Conservation (phyloP, 2,797 vertebrate genomes). For the Eleutherodactylus coqui region DNA sequence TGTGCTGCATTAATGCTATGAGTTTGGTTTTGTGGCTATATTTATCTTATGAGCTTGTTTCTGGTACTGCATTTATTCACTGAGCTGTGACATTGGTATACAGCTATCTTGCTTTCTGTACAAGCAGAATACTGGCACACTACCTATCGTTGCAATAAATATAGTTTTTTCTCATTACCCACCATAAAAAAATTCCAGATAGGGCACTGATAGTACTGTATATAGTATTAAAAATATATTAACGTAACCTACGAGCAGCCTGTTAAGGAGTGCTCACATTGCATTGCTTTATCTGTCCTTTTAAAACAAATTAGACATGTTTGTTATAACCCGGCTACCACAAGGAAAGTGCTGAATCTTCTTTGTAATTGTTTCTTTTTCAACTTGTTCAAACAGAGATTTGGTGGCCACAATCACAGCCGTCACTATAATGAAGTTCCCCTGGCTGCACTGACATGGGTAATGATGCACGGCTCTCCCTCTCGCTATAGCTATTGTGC, state of each 20-base stretch:
- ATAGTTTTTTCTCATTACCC: too few relatives aligned
- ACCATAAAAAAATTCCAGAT: too few relatives aligned
- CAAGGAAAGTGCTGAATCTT: conserved; percentile 35
- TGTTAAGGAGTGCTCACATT: neutral
- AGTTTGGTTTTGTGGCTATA: too few relatives aligned
- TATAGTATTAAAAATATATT: too few relatives aligned
- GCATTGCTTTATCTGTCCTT: neutral
- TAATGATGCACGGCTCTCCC: conserved; percentile 38
- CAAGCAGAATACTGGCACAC: too few relatives aligned
- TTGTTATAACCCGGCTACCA: conserved; percentile 6
- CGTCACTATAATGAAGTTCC: conserved; percentile 11
- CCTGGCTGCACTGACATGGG: conserved; percentile 29
- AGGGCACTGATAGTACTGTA: too few relatives aligned
- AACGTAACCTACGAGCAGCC: neutral
- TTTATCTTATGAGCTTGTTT: too few relatives aligned
- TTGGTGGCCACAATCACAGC: neutral
- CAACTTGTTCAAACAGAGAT: conserved; percentile 28
- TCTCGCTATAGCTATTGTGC: conserved; percentile 19
- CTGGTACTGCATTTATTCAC: too few relatives aligned
- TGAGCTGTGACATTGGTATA: too few relatives aligned
- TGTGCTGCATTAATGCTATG: too few relatives aligned
- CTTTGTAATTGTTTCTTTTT: neutral
- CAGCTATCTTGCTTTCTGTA: too few relatives aligned
- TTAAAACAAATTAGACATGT: conserved; percentile 23
- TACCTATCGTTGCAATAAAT: too few relatives aligned